phyloP scores from a whole-genome alignment of 2,113 vertebrate species.

The Riparia riparia region DNA sequence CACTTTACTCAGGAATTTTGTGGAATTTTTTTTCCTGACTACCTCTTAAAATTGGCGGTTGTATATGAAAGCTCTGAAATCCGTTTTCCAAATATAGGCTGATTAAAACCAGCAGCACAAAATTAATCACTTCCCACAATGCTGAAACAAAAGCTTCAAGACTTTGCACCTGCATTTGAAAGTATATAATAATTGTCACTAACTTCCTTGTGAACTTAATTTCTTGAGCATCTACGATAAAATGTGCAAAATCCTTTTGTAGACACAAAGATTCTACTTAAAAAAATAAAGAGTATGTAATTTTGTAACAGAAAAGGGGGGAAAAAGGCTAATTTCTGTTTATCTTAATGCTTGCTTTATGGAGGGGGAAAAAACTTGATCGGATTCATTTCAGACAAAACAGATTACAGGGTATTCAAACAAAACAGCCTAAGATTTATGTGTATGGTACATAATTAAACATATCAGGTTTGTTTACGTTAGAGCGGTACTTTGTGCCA shows the following conservation, averaged over 20 bases:
- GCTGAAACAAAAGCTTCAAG: slow-evolving; percentile 5
- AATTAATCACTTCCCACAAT: background rate
- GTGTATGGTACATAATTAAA: background rate
- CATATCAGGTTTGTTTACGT: background rate
- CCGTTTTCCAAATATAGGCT: background rate
- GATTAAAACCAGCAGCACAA: background rate
- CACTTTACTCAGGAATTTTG: background rate
- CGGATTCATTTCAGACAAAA: background rate
- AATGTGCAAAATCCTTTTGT: background rate
- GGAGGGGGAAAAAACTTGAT: background rate
- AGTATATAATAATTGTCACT: background rate
- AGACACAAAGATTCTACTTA: background rate
- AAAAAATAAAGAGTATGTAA: background rate
- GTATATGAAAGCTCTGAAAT: background rate
- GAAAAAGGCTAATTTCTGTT: background rate
- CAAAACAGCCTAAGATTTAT: background rate
- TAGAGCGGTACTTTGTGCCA: background rate
- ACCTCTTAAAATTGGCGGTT: background rate
- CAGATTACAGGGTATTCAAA: background rate
- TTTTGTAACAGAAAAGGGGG: background rate
- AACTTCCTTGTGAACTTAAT: background rate
- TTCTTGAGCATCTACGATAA: background rate
- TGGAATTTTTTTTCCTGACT: no score
- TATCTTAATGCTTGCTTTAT: background rate
- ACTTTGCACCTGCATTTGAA: background rate